A percentile compares a stretch with the other conserved stretches of the same genome.
These are phyloP conservation scores for Poecilobothrus nobilitatus DNA, from an alignment of 2,888 invertebrate species.

Conservation along the genomic window DNA sequence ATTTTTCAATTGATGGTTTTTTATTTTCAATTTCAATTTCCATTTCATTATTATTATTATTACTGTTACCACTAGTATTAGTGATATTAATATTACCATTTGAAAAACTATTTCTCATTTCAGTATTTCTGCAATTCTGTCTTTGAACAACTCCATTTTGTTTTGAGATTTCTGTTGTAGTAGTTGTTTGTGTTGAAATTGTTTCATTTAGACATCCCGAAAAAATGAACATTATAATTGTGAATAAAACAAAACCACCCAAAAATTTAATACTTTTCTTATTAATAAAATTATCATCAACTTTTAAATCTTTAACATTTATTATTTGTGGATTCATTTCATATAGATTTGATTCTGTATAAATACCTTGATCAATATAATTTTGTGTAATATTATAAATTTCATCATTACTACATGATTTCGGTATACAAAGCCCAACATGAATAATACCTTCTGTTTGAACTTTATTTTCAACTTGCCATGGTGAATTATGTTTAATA, in stretches of 20 bases:
- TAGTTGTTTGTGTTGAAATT: neutral
- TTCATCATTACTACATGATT: slow-evolving; percentile 42
- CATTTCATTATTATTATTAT: neutral
- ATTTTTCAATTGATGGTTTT: neutral
- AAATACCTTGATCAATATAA: slow-evolving; percentile 33
- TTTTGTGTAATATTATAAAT: slow-evolving; percentile 36
- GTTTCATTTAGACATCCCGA: slow-evolving; percentile 20
- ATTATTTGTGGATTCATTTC: slow-evolving; percentile 40
- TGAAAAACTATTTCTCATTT: no score
- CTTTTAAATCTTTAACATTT: slow-evolving; percentile 39
- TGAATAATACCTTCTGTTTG: slow-evolving; percentile 45
- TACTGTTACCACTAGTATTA: no score
- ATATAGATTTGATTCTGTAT: slow-evolving; percentile 38
- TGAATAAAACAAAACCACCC: slow-evolving; percentile 29
- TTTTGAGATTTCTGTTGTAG: neutral
- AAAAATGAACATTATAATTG: slow-evolving; percentile 29
- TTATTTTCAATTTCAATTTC: neutral
- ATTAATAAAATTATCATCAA: slow-evolving; percentile 35
- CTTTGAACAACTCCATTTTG: neutral
- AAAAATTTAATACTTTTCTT: slow-evolving; percentile 37
- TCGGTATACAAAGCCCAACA: slow-evolving; percentile 49
- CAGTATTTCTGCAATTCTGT: neutral
- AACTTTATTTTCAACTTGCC: slow-evolving; percentile 44
- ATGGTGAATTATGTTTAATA: slow-evolving; percentile 41
- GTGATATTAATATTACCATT: no score